Evolutionary conservation across 2,113 vertebrate genomes (phyloP).

Genomic region (Albula glossodonta): DNA sequence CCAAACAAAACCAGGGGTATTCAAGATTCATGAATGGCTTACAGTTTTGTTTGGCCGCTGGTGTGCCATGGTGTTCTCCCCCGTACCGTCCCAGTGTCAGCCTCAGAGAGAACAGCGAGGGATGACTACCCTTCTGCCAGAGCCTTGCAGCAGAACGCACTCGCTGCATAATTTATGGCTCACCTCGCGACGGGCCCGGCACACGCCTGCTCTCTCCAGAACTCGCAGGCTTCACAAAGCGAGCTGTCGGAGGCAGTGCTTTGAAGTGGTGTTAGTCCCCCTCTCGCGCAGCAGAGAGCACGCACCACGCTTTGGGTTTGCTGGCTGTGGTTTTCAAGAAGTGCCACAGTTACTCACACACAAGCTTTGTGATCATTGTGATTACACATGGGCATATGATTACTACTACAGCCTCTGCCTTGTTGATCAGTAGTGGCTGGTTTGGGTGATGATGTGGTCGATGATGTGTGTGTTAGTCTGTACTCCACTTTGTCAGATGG

Average conservation of each 20-base stretch:
- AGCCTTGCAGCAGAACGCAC: neutral
- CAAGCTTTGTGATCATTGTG: neutral
- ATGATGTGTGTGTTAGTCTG: too few species aligned
- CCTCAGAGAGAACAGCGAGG: neutral
- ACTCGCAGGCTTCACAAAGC: neutral
- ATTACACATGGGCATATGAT: too few species aligned
- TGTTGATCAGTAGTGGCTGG: too few species aligned
- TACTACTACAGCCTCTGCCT: too few species aligned
- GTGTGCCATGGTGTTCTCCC: neutral
- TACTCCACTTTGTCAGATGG: too few species aligned
- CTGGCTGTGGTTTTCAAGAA: neutral
- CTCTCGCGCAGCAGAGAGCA: neutral
- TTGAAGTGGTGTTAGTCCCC: neutral
- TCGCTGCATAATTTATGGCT: neutral
- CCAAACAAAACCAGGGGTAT: neutral
- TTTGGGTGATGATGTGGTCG: too few species aligned
- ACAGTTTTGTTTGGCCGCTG: neutral
- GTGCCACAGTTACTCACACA: neutral
- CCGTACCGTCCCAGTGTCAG: neutral
- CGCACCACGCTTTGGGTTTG: neutral
- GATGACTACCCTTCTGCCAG: neutral
- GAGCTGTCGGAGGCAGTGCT: neutral
- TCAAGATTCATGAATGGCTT: neutral
- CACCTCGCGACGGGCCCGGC: neutral
- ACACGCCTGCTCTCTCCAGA: neutral